These are phyloP conservation scores for Picus viridis DNA, from an alignment of 2,797 vertebrate species.

Conservation along the genomic window DNA sequence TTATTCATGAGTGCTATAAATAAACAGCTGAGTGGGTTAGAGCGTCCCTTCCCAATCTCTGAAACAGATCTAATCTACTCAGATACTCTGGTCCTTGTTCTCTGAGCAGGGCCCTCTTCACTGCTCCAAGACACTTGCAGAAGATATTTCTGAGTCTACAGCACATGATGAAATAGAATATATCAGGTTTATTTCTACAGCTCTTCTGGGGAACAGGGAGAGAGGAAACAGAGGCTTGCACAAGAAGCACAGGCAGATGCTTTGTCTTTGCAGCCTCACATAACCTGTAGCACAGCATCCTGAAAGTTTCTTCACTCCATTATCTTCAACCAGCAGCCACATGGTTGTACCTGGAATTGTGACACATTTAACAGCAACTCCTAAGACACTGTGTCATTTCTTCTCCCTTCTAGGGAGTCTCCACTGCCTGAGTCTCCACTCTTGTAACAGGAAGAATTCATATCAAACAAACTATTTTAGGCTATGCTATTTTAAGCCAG, in stretches of 20 bases:
- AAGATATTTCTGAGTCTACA: not conserved
- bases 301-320: not conserved
- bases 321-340: not conserved
- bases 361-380: not conserved
- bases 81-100: not conserved
- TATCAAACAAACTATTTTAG: constrained; percentile 45
- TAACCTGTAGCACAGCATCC: not conserved
- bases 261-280: not conserved
- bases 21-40: not conserved
- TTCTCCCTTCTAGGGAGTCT: not conserved
- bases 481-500: not conserved
- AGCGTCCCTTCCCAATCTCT: not conserved
- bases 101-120: not conserved
- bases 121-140: not conserved
- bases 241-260: not conserved
- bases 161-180: not conserved
- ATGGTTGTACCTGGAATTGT: not conserved
- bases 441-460: not conserved
- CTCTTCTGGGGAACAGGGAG: not conserved
- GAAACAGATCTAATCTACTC: not conserved
- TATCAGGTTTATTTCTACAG: not conserved
- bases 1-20: constrained; percentile 47
- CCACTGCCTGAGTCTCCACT: not conserved
- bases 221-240: not conserved
- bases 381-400: not conserved